A percentile compares a stretch with the other conserved stretches of the same genome.
Evolutionary conservation across 2,113 vertebrate species (phyloP).

Genomic region (Nothoprocta perdicaria): DNA sequence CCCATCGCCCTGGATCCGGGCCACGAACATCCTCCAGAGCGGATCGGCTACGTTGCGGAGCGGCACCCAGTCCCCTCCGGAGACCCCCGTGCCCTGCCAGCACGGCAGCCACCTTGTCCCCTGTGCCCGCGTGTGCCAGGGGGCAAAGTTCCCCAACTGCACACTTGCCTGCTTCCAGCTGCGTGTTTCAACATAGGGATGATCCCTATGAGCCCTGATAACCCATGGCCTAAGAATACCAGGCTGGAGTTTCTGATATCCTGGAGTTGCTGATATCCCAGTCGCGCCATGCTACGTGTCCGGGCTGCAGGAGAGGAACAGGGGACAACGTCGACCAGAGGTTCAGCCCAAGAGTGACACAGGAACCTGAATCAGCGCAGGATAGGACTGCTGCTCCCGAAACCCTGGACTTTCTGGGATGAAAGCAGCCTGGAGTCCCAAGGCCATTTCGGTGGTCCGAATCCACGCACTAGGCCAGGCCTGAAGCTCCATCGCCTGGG

Average conservation of each 20-base stretch:
- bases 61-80: too few relatives aligned
- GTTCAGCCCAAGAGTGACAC: not conserved
- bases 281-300: not conserved
- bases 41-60: not conserved
- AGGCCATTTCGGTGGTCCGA: accelerated
- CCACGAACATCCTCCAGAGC: accelerated
- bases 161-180: not conserved
- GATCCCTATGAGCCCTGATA: accelerated
- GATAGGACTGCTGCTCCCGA: not conserved
- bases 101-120: not conserved
- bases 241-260: not conserved
- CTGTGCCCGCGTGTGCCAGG: accelerated
- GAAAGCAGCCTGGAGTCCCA: accelerated
- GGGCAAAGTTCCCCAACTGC: accelerated
- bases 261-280: not conserved
- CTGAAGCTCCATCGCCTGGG: not conserved
- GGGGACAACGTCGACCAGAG: not conserved
- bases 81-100: not conserved
- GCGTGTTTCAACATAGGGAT: accelerated
- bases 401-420: not conserved
- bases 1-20: accelerated
- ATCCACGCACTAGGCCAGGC: accelerated
- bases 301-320: not conserved
- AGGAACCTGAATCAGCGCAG: accelerated
- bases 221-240: not conserved